Evolutionary conservation across 2,888 invertebrate species (phyloP).

Genomic region (Uropetala carovei): DNA sequence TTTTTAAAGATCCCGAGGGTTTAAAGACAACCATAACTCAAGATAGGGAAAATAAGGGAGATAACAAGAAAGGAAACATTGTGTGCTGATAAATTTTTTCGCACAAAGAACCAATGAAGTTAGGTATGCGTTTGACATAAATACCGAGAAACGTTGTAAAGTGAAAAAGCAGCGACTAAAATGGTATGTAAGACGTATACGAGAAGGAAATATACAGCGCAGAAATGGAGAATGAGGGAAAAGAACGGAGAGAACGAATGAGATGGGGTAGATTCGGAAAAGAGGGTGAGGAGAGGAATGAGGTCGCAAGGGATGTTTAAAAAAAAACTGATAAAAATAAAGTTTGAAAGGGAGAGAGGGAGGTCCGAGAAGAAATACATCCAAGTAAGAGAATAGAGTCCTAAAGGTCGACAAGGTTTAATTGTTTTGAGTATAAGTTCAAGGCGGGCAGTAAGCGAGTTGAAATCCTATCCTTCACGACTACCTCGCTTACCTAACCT

Average conservation of each 20-base stretch:
- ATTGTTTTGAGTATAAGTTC: conserved; percentile 52
- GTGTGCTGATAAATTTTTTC: too few relatives aligned
- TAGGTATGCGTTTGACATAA: too few relatives aligned
- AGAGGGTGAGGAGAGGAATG: background rate
- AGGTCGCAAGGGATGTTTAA: background rate
- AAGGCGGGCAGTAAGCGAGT: conserved; percentile 44
- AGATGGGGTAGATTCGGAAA: background rate
- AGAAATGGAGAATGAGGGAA: background rate
- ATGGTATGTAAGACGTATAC: too few relatives aligned
- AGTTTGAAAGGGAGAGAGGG: background rate
- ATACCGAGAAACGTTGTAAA: too few relatives aligned
- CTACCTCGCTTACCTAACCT: background rate
- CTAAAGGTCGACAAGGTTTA: conserved; percentile 59
- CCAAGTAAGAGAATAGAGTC: background rate
- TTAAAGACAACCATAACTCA: too few relatives aligned
- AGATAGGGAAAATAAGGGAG: too few relatives aligned
- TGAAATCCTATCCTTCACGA: conserved; percentile 47
- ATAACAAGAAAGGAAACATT: too few relatives aligned
- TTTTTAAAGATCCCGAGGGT: too few relatives aligned
- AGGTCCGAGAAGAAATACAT: background rate
- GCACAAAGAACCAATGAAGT: too few relatives aligned
- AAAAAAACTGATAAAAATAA: background rate
- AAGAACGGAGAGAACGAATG: background rate
- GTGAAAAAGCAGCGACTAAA: too few relatives aligned
- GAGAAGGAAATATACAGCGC: background rate